phyloP scores from a whole-genome alignment of 2,113 vertebrate genomes.

The Lasiurus borealis region DNA sequence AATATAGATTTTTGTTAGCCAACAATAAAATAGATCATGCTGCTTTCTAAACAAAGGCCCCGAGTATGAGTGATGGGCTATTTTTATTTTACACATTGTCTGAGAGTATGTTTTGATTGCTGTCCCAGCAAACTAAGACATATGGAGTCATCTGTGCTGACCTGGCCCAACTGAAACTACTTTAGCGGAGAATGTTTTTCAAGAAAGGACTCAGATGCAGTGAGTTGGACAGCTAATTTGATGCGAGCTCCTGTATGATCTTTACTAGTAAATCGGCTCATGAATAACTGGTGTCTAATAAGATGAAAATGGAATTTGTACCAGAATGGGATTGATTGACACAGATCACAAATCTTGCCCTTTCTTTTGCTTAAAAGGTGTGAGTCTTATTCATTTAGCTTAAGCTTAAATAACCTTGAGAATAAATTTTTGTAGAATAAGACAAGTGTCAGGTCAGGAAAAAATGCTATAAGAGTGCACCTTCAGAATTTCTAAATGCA shows the following conservation, averaged over 20 bases:
- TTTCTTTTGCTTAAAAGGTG: not conserved
- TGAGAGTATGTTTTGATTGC: slow-evolving; percentile 35
- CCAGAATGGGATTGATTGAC: not conserved
- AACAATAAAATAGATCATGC: slow-evolving; percentile 81
- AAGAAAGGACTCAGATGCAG: not conserved
- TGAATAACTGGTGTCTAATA: not conserved
- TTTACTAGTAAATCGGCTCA: not conserved
- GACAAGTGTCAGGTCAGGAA: not conserved
- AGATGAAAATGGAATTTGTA: not conserved
- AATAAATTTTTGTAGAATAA: slow-evolving; percentile 45
- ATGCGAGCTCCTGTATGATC: not conserved
- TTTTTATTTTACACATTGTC: not conserved
- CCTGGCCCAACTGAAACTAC: slow-evolving; percentile 23
- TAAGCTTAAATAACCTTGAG: not conserved
- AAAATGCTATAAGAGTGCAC: not conserved
- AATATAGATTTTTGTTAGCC: slow-evolving; percentile 80
- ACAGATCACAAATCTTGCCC: not conserved
- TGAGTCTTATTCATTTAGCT: not conserved
- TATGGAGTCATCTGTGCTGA: not conserved
- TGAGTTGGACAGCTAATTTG: not conserved
- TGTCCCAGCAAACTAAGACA: slow-evolving; percentile 49
- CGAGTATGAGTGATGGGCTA: slow-evolving; percentile 52
- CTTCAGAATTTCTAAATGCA: not conserved
- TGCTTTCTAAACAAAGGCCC: slow-evolving; percentile 75
- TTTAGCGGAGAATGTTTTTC: not conserved